Base-by-base conservation (phyloP, 1,140 invertebrate species). In the Neodiprion lecontei region DNA sequence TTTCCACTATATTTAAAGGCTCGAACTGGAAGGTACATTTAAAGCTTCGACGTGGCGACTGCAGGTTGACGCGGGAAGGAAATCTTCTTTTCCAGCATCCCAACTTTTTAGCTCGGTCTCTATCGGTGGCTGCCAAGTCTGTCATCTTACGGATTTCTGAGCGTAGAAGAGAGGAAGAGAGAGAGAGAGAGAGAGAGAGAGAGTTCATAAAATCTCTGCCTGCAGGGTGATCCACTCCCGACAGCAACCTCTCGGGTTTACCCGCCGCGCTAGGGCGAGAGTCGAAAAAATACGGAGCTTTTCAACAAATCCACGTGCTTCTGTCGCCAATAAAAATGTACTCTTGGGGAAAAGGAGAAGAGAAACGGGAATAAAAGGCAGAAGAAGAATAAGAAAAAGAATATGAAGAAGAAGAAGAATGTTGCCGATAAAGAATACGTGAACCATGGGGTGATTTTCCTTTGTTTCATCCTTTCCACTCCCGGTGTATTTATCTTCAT, bases 261-360 rank as follows among this genome's bases (percentile, higher is more conserved):
- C 53, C n/a, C 53, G 9, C 53, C 53, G 53, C 8, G 53, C 28
- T 40, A 61, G 53, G 53, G 53, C n/a, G 53, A 12, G 53, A 61
- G 53, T 61, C 53, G 53, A 61, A 61, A 61, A 61, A 61, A 61
- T 61, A 61, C 8, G 53, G 53, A 61, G 53, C 53, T 61, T 61
- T 17, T 61, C 53, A 61, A 61, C 53, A 61, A 61, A 61, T 61
- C 53, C 53, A 61, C 53, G 53, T 61, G 53, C 53, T 61, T 61
- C 7, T 61, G 53, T 61, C 53, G 28, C 53, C 53, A 61, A 61
- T 61, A 61, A 61, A 61, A 61, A 61, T 61, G 53, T 61, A 61
- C 53, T 61, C 53, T 11, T 61, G 53, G 53, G 53, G n/a, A 61
- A 61, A 61, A 17, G n/a, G 7, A 61, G n/a, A 61, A 17, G n/a